A percentile compares a stretch with the other conserved stretches of the same genome.
phyloP scores from a whole-genome alignment of 2,797 vertebrate species.

The Valencia hispanica region DNA sequence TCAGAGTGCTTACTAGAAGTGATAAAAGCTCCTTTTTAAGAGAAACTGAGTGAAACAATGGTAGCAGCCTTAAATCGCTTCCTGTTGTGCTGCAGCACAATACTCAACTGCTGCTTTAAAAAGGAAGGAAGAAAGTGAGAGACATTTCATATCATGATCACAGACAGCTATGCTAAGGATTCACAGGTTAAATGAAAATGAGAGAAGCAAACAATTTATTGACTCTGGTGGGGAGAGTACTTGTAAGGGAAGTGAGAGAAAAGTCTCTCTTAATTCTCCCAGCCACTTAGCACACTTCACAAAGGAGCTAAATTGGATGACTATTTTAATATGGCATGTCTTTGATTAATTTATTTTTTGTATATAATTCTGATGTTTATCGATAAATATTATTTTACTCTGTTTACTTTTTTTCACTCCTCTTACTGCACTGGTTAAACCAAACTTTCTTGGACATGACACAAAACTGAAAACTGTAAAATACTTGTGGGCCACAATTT shows the following conservation, averaged over 20 bases:
- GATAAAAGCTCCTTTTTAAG: conserved; percentile 70
- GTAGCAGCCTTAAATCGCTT: conserved; percentile 71
- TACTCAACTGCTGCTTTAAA: conserved; percentile 65
- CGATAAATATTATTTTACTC: not conserved
- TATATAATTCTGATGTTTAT: not conserved
- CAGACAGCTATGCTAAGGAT: conserved; percentile 45
- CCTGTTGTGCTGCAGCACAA: conserved; percentile 72
- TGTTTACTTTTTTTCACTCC: not conserved
- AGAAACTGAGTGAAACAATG: conserved; percentile 74
- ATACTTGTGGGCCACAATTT: no score
- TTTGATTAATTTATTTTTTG: conserved; percentile 13
- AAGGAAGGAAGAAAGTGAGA: conserved; percentile 34
- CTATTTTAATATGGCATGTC: conserved; percentile 45
- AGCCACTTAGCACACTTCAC: conserved; percentile 62
- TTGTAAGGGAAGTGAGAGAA: conserved; percentile 57
- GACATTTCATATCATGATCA: conserved; percentile 47
- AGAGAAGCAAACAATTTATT: conserved; percentile 70
- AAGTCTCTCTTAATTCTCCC: conserved; percentile 50
- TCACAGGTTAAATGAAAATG: conserved; percentile 56
- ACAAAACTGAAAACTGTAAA: no score
- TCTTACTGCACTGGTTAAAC: not conserved
- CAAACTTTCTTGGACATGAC: no score
- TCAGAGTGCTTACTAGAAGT: conserved; percentile 63
- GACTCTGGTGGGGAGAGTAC: conserved; percentile 54
- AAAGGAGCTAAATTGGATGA: conserved; percentile 53